Conservation (phyloP, 2,888 invertebrate species). For the Chironomus riparius region DNA sequence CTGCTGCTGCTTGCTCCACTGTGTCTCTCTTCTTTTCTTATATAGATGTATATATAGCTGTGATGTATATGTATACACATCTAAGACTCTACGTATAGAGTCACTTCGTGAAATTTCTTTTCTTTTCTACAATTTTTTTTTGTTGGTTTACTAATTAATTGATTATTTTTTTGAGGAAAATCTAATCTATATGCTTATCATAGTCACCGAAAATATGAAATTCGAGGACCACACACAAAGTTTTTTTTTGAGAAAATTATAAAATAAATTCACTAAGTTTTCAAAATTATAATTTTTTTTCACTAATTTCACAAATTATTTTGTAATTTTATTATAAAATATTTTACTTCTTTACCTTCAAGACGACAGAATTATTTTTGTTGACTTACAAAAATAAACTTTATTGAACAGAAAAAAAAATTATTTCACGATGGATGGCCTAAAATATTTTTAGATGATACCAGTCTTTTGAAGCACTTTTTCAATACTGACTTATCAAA, state of each 20-base stretch:
- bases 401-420: not conserved
- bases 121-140: not conserved
- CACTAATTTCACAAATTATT: too few species aligned
- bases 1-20: not conserved
- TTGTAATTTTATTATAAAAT: not conserved
- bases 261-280: too few species aligned
- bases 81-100: not conserved
- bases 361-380: not conserved
- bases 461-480: constrained; percentile 24
- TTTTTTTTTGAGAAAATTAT: too few species aligned
- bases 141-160: not conserved
- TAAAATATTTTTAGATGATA: constrained; percentile 12
- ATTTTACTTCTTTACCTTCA: not conserved
- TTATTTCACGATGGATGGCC: not conserved
- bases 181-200: not conserved
- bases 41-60: not conserved
- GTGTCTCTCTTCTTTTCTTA: not conserved
- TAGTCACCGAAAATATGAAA: not conserved
- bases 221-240: not conserved
- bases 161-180: not conserved
- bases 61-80: not conserved
- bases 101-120: not conserved
- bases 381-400: not conserved
- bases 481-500: constrained; percentile 28
- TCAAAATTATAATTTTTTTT: too few species aligned